A percentile compares a stretch with the other conserved stretches of the same genome.
These are phyloP conservation scores for Diarsia brunnea DNA, from an alignment of 2,888 invertebrate species.

Conservation along the genomic window DNA sequence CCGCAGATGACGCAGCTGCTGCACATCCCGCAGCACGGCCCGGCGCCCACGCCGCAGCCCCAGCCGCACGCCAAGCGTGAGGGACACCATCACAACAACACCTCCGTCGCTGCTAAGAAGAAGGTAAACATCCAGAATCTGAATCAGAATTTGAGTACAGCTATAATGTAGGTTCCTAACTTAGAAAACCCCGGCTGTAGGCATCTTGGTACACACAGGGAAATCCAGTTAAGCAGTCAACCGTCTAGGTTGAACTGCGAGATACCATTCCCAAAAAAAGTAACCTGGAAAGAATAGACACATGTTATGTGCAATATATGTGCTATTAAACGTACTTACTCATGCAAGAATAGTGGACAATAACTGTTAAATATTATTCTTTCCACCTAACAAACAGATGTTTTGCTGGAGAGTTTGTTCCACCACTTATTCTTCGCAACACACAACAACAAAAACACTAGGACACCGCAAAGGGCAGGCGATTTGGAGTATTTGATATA, in stretches of 20 bases:
- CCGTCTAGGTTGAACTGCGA: too few species aligned
- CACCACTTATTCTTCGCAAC: not conserved
- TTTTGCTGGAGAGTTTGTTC: not conserved
- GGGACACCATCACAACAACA: slow-evolving; percentile 78
- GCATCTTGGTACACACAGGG: too few species aligned
- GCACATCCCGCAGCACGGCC: slow-evolving; percentile 76
- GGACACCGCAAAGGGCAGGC: not conserved
- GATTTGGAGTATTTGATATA: not conserved
- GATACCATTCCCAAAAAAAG: too few species aligned
- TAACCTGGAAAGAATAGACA: too few species aligned
- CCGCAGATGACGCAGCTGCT: slow-evolving; percentile 45
- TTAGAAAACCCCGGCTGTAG: too few species aligned
- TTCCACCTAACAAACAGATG: not conserved
- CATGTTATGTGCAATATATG: not conserved
- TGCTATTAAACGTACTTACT: not conserved
- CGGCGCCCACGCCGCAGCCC: slow-evolving; percentile 72
- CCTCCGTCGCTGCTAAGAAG: slow-evolving; percentile 81
- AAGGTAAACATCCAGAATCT: slow-evolving; percentile 74
- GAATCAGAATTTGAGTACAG: not conserved
- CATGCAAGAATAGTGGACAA: not conserved
- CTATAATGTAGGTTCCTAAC: too few species aligned
- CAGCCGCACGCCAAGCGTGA: slow-evolving; percentile 84
- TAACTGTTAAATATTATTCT: not conserved
- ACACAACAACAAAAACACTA: not conserved
- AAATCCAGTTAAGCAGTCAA: too few species aligned